Base-by-base conservation (phyloP, 2,797 vertebrate genomes). In the Percopsis omiscomaycus region DNA sequence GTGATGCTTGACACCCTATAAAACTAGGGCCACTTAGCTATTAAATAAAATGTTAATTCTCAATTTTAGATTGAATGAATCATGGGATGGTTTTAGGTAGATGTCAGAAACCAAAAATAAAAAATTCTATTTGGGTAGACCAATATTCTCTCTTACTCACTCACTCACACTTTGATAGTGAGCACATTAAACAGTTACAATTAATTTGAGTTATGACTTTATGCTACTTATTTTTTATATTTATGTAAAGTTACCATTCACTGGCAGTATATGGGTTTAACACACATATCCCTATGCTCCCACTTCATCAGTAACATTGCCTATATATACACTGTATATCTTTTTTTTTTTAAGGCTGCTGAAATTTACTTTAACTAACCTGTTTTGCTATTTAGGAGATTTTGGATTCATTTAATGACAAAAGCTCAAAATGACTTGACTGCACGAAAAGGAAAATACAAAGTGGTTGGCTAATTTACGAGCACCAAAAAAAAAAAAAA, bases 11-110 rank as follows among this genome's bases (percentile, higher is more conserved):
- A 48, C 15, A 69, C 88, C 89, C 89, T 91, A 89, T 89, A 91
- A 87, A 92, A 91, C 89, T 89, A 92, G 90, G 86, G 87, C 55
- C 57, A 14, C 54, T 64, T 57, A 51, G 52, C 48, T 68, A 64
- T 62, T 22, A 53, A 64, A 74, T 77, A 11, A 67, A 78, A 71
- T 70, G 55, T 59, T 37, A 69, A 55, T 69, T 47, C 64, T 74
- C 42, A 67, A 22, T 30, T 66, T 70, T 2, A 49, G 64, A 61
- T 46, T 50, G 66, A 52, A 45, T 30, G 53, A 8, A 27, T 42
- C 55, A 54, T 64, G 51, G 66, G 59, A 10, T 59, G 47, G 45
- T 27, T 28, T 73, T 45, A 80, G 66, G 47, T 61, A 67, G 49
- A 55, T 56, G n/a, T 45, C 55, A 42, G 22, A n/a, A 48, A 4